Conservation (phyloP, 1,140 invertebrate genomes). For the Charaxes varanes region DNA sequence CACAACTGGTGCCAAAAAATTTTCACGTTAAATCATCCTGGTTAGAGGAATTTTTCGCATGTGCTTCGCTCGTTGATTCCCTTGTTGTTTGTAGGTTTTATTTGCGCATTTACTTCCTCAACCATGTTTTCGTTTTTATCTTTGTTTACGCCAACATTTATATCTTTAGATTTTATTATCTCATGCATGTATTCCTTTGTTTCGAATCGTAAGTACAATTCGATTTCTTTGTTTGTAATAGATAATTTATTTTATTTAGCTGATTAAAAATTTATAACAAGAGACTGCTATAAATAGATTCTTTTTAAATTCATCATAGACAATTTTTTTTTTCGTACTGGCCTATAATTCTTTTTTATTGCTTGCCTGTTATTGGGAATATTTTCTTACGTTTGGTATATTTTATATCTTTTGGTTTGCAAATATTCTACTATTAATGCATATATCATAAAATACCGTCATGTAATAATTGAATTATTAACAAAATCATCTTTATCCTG, state of each 20-base stretch:
- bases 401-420: too few relatives aligned
- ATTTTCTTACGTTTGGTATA: too few relatives aligned
- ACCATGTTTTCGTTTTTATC: slow-evolving; percentile 31
- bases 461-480: too few relatives aligned
- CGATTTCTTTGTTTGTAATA: slow-evolving; percentile 7
- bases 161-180: slow-evolving; percentile 11
- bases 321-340: too few relatives aligned
- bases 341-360: too few relatives aligned
- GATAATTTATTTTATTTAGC: not conserved
- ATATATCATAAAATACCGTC: too few relatives aligned
- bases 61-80: slow-evolving; percentile 16
- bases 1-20: slow-evolving; percentile 45
- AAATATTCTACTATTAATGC: too few relatives aligned
- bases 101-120: slow-evolving; percentile 39
- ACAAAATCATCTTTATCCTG: too few relatives aligned
- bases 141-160: slow-evolving; percentile 22
- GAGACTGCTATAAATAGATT: too few relatives aligned
- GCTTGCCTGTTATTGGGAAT: too few relatives aligned
- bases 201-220: slow-evolving; percentile 3
- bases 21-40: slow-evolving; percentile 31
- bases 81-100: slow-evolving; percentile 39
- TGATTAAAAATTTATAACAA: too few relatives aligned
- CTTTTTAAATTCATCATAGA: too few relatives aligned
- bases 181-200: slow-evolving; percentile 9
- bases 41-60: slow-evolving; percentile 17